Conservation (phyloP, 2,113 vertebrate species). For the Nanger granti region DNA sequence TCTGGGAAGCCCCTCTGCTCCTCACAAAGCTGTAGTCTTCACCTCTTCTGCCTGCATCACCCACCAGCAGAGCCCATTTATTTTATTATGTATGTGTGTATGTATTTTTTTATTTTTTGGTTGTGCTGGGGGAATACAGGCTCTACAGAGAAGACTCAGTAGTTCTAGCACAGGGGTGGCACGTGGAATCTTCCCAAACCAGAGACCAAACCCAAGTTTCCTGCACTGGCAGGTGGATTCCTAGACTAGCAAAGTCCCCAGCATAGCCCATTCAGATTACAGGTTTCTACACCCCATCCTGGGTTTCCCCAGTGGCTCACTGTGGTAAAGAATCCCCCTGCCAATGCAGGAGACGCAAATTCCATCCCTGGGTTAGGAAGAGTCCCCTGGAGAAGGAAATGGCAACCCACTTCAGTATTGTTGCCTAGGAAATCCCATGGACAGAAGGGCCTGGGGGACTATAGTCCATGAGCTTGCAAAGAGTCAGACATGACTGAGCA, state of each 20-base stretch:
- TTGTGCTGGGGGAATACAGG: neutral
- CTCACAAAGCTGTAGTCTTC: neutral
- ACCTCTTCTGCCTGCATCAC: neutral
- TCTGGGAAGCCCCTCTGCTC: neutral
- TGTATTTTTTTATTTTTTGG: neutral
- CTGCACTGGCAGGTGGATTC: neutral
- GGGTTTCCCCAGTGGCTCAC: neutral
- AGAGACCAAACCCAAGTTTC: neutral
- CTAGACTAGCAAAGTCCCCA: neutral
- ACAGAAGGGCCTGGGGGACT: neutral
- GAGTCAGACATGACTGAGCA: neutral
- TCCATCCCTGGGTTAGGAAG: neutral
- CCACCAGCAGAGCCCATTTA: neutral
- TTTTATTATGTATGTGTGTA: neutral
- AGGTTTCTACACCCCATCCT: neutral
- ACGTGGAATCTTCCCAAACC: neutral
- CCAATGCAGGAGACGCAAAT: neutral
- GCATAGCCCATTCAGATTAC: neutral
- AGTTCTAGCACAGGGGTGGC: neutral
- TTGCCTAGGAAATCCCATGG: neutral
- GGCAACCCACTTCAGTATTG: neutral
- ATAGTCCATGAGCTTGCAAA: neutral
- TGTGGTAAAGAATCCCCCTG: neutral
- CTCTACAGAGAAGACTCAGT: neutral
- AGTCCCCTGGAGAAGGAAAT: neutral